Conservation (phyloP, 2,113 vertebrate species). For the Zapornia atra region DNA sequence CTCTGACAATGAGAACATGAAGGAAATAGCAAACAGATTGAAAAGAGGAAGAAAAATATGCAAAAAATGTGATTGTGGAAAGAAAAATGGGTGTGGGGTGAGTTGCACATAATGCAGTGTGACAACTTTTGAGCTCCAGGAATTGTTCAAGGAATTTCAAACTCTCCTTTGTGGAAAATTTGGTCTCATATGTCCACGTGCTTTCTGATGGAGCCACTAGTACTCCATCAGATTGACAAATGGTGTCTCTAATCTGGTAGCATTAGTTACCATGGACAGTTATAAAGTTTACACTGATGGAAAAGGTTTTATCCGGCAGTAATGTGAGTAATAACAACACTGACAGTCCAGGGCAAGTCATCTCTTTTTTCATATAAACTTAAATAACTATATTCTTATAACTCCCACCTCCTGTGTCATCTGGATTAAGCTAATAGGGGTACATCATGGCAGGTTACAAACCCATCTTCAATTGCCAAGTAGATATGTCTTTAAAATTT, state of each 20-base stretch:
- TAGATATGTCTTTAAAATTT: not conserved
- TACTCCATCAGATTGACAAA: not conserved
- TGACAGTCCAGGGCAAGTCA: not conserved
- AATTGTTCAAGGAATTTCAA: not conserved
- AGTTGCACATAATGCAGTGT: not conserved
- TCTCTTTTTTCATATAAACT: not conserved
- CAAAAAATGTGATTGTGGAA: not conserved
- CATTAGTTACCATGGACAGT: not conserved
- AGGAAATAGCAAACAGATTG: slow-evolving; percentile 21
- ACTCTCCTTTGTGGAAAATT: not conserved
- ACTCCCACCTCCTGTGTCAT: not conserved
- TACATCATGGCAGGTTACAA: not conserved
- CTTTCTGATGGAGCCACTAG: not conserved
- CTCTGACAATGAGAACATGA: not conserved
- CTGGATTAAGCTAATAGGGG: not conserved
- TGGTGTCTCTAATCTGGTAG: not conserved
- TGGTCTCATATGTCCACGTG: not conserved
- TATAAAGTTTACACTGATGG: not conserved
- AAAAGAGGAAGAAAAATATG: not conserved
- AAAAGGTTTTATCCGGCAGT: not conserved
- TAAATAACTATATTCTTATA: not conserved
- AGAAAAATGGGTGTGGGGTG: not conserved
- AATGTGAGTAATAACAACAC: not conserved
- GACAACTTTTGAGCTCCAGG: not conserved
- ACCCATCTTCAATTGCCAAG: not conserved